Base-by-base conservation (phyloP, 2,888 invertebrate species). In the Ryuthela nishihirai region DNA sequence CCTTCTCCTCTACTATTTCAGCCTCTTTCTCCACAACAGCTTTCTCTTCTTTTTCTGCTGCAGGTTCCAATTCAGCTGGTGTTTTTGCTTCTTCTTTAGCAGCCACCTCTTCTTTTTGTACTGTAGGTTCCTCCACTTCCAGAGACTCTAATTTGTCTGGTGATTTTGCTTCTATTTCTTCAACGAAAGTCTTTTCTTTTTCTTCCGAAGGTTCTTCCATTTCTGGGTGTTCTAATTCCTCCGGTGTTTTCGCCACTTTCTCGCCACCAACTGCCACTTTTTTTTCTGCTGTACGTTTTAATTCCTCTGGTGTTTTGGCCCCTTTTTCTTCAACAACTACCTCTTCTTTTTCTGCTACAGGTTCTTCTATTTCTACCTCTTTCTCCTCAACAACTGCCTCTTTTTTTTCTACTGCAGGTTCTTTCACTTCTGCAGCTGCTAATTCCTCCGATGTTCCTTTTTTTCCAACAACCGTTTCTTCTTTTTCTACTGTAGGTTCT, bases 151-250 rank as follows among this genome's bases (percentile, higher is more conserved):
- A 35, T 34, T 21, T 18, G 15, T 15, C 35, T 6, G 21, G 21
- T 40, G 17, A n/a, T 18, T 15, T 34, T 46, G 20, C n/a, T 35
- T 25, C 21, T 41, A 26, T 40, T 40, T 46, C 54, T 9, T 23
- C 5, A 1, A 24, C n/a, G n/a, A 21, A n/a, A 0, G 38, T 21
- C 21, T 17, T 9, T 39, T 46, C 41, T 17, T 32, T 21, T 5
- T 15, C 36, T 20, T 17, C 32, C 20, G n/a, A 15, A 10, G n/a
- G 15, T 18, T 35, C 35, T 18, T 17, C 18, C n/a, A n/a, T n/a
- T n/a, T n/a, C n/a, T n/a, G n/a, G n/a, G 4, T 15, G 18, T 17
- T 35, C 35, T 17, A 18, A 15, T 4, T 15, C 35, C 15, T 6
- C 4, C 18, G n/a, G 15, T 6, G 15, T 35, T 17, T 17, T 18